Conservation (phyloP, 2,888 invertebrate genomes). For the Ochropacha duplaris region DNA sequence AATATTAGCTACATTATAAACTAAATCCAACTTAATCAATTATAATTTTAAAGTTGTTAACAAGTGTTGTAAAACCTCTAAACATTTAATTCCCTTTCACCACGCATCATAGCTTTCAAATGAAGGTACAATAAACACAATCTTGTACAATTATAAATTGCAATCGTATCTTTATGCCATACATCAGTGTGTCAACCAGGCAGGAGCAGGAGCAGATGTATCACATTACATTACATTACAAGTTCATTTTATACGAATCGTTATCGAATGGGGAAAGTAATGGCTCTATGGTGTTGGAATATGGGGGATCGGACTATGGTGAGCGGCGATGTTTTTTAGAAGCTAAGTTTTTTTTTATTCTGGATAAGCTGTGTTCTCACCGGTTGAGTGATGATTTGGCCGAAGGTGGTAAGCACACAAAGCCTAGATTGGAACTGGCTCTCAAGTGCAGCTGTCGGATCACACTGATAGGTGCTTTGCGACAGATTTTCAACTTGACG, state of each 20-base stretch:
- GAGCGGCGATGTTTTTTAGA: too few relatives aligned
- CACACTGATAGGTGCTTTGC: too few relatives aligned
- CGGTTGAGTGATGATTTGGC: too few relatives aligned
- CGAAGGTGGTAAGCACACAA: too few relatives aligned
- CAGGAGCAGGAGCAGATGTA: slow-evolving; percentile 75
- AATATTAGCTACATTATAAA: too few relatives aligned
- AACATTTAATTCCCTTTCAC: slow-evolving; percentile 36
- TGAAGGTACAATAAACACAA: slow-evolving; percentile 56
- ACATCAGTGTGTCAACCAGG: slow-evolving; percentile 73
- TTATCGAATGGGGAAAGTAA: slow-evolving; percentile 59
- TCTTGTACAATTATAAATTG: slow-evolving; percentile 64
- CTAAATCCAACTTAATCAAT: too few relatives aligned
- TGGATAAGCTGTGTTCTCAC: too few relatives aligned
- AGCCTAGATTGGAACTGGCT: too few relatives aligned
- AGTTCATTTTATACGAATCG: slow-evolving; percentile 73
- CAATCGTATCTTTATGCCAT: slow-evolving; percentile 60
- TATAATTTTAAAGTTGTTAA: too few relatives aligned
- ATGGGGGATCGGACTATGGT: slow-evolving; percentile 33
- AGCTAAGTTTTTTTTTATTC: background rate
- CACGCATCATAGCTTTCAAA: slow-evolving; percentile 53
- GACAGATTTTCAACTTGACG: too few relatives aligned
- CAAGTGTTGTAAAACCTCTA: slow-evolving; percentile 1
- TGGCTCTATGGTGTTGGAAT: slow-evolving; percentile 20
- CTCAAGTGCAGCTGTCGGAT: too few relatives aligned
- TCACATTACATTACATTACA: slow-evolving; percentile 77